A percentile compares a stretch with the other conserved stretches of the same genome.
phyloP scores from a whole-genome alignment of 2,113 vertebrate species.

The Anarrhichthys ocellatus region DNA sequence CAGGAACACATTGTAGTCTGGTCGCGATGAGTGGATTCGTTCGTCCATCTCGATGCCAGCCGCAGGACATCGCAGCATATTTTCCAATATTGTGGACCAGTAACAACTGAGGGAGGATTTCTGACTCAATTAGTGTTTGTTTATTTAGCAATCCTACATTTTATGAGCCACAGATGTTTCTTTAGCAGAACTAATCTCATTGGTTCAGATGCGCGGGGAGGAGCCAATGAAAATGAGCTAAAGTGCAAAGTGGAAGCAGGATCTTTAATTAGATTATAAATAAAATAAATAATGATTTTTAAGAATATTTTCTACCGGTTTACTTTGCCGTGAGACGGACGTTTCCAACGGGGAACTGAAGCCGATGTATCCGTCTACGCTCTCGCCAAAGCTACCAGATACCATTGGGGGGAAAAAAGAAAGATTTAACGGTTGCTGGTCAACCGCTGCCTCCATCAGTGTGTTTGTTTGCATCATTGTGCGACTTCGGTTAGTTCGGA shows the following conservation, averaged over 20 bases:
- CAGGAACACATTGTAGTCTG: neutral
- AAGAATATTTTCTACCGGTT: neutral
- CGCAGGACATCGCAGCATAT: neutral
- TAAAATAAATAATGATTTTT: neutral
- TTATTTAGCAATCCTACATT: conserved; percentile 1
- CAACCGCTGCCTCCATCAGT: no score
- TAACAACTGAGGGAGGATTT: conserved; percentile 11
- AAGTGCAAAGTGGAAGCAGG: neutral
- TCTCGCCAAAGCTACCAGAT: no score
- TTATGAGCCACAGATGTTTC: conserved; percentile 28
- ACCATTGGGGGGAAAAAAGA: no score
- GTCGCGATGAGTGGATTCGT: neutral
- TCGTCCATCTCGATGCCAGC: neutral
- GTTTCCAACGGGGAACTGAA: no score
- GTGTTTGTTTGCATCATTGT: no score
- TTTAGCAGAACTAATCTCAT: neutral
- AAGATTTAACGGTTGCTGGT: no score
- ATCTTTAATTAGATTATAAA: neutral
- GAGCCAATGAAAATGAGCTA: neutral
- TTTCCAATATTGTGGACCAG: neutral
- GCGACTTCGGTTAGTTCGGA: no score
- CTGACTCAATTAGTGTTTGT: neutral
- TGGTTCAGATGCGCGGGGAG: neutral
- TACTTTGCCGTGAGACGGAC: no score
- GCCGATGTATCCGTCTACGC: no score